Conservation (phyloP, 2,113 vertebrate genomes). For the Dasyprocta punctata region DNA sequence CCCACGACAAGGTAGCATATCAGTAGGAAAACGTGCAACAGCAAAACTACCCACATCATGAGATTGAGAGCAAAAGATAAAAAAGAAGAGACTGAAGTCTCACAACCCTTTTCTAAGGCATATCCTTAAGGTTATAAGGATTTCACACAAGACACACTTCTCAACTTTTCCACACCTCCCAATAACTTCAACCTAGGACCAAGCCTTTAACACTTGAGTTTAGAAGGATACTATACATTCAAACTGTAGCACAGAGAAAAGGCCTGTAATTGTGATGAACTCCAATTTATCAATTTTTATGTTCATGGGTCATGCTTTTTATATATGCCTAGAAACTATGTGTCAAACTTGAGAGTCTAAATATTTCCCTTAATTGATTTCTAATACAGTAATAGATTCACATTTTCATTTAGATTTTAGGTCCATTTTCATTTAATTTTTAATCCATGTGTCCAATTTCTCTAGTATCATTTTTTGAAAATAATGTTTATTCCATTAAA, state of each 20-base stretch:
- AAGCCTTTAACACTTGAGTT: not conserved
- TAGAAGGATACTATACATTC: not conserved
- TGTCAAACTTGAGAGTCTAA: not conserved
- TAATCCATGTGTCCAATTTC: not conserved
- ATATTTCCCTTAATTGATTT: not conserved
- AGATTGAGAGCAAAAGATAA: not conserved
- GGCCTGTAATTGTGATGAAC: not conserved
- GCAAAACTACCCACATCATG: too few species aligned
- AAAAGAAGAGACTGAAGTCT: not conserved
- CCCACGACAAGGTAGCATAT: not conserved
- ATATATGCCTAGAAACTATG: not conserved
- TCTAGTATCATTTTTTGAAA: not conserved
- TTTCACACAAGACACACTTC: not conserved
- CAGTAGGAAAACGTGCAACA: not conserved
- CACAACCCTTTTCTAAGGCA: not conserved
- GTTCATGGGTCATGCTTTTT: not conserved
- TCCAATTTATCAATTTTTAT: not conserved
- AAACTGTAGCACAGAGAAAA: not conserved
- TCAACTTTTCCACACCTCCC: not conserved
- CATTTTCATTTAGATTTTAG: not conserved
- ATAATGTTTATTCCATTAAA: not conserved
- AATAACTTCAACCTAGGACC: fast-evolving
- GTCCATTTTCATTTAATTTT: not conserved
- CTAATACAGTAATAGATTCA: not conserved
- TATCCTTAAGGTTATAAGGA: not conserved